Evolutionary conservation across 2,888 invertebrate genomes (phyloP).

Genomic region (Elysia crispata): DNA sequence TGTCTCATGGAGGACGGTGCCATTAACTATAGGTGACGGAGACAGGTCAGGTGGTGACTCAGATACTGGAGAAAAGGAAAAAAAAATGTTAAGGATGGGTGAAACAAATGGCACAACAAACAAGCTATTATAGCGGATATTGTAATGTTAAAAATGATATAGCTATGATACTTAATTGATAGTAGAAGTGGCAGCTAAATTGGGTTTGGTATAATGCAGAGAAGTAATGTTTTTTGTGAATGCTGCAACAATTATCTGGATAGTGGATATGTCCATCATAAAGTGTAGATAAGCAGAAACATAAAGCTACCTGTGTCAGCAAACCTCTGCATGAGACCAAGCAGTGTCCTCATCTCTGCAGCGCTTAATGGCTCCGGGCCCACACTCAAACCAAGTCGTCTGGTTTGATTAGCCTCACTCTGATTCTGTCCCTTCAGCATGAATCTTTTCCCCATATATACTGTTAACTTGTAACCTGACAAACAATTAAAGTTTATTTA

Average conservation of each 20-base stretch:
- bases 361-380: constrained; percentile 38
- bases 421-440: background rate
- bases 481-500: no score
- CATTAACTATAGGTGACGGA: constrained; percentile 26
- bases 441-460: constrained; percentile 6
- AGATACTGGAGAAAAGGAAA: constrained; percentile 2
- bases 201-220: no score
- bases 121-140: no score
- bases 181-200: no score
- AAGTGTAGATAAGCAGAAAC: background rate
- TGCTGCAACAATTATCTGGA: background rate
- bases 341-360: constrained; percentile 41
- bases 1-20: constrained; percentile 40
- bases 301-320: constrained; percentile 22
- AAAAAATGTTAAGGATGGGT: no score
- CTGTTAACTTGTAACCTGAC: constrained; percentile 36
- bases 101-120: no score
- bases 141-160: no score
- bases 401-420: background rate
- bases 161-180: no score
- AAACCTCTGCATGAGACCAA: constrained; percentile 43
- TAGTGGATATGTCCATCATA: background rate
- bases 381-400: background rate
- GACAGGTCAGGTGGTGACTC: background rate
- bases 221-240: no score